These are phyloP conservation scores for Helogale parvula DNA, from an alignment of 2,113 vertebrate genomes.

Conservation along the genomic window DNA sequence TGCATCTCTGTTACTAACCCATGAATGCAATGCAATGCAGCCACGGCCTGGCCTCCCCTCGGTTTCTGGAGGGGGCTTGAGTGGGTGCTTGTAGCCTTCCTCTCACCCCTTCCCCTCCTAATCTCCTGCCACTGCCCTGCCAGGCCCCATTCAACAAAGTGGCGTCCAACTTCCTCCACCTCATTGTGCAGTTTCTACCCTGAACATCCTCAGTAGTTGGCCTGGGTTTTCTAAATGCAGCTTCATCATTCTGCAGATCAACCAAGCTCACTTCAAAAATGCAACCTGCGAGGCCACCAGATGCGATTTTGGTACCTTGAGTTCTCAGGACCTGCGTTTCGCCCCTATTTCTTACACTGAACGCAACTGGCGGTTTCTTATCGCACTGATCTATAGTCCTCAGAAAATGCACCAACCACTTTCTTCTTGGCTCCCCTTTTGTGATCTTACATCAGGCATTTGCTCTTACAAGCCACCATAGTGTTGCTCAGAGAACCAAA, in stretches of 20 bases:
- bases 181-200: too few species aligned
- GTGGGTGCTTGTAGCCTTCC: not conserved
- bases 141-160: not conserved
- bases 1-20: not conserved
- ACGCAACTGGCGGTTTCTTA: not conserved
- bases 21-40: not conserved
- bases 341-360: not conserved
- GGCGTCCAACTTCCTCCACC: not conserved
- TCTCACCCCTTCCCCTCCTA: not conserved
- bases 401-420: not conserved
- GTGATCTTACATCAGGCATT: not conserved
- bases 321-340: not conserved
- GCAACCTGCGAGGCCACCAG: too few species aligned
- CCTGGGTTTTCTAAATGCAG: too few species aligned
- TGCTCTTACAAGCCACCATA: not conserved
- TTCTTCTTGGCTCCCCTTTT: not conserved
- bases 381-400: not conserved
- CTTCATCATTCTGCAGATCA: too few species aligned
- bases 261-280: too few species aligned
- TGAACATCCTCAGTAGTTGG: too few species aligned
- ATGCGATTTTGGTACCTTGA: not conserved
- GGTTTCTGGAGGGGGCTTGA: not conserved
- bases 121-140: not conserved
- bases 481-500: not conserved
- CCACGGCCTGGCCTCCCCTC: not conserved